Evolutionary conservation across 2,888 invertebrate genomes (phyloP).

Genomic region (Acholoe squamosa): DNA sequence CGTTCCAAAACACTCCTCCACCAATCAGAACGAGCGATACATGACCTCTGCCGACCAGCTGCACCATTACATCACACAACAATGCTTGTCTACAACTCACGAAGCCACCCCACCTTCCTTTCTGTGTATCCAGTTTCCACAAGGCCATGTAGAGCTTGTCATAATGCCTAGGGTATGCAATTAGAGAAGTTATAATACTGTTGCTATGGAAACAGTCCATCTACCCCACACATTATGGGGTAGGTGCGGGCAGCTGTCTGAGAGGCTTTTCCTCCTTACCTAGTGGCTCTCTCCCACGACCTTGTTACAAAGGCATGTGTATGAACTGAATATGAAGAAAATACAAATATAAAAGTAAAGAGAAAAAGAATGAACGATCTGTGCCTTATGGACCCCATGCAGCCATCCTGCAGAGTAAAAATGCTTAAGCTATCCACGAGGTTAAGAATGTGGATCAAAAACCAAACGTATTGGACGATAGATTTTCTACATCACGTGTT

Average conservation of each 20-base stretch:
- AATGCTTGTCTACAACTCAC: neutral
- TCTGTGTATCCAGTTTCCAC: neutral
- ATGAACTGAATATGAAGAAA: no score
- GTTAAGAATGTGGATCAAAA: neutral
- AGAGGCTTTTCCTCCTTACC: no score
- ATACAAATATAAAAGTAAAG: neutral
- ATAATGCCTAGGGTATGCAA: conserved; percentile 5
- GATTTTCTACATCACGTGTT: no score
- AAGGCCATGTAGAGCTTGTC: neutral
- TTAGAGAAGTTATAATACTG: conserved; percentile 3
- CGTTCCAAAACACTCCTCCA: neutral
- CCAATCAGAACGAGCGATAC: neutral
- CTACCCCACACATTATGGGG: neutral
- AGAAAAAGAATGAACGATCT: neutral
- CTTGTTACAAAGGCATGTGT: no score
- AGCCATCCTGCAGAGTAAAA: neutral
- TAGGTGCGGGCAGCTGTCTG: neutral
- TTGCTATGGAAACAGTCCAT: neutral
- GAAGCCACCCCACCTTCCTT: neutral
- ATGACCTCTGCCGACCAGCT: neutral
- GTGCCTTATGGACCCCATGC: no score
- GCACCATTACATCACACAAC: conserved; percentile 14
- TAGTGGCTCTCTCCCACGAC: no score
- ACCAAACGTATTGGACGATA: neutral
- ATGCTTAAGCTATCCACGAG: neutral